Evolutionary conservation across 2,888 invertebrate species (phyloP), one percentile per base, ranked within the genome.

Genomic region (Lissonota sp.): DNA sequence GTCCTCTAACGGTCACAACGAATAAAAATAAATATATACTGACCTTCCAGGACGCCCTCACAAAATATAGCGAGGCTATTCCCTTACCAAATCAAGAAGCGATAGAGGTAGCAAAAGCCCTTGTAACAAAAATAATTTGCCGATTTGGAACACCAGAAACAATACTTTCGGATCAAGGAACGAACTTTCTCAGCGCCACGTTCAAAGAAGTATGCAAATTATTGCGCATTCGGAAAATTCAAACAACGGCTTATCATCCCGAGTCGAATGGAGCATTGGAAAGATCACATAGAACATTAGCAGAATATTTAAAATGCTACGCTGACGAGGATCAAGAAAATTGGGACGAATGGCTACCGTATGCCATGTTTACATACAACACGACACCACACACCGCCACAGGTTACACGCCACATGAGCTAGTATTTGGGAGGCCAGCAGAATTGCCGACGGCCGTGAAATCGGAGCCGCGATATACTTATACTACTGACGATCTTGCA

Each of bases 331-430:
- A 80, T 37, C 83, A 83, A 46, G 64, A 64, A 0, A 78, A 87
- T 64, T 87, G 85, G 86, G 87, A 87, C n/a, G 70, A 82, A 42
- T 83, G 79, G 63, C 1, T 87, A 5, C 84, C 76, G 4, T 83
- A 83, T 26, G 84, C 82, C 0, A 82, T 84, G 66, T 84, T 86
- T 51, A 79, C 82, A 0, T 87, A 85, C 40, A 84, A 84, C 10
- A 79, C 79, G 10, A 77, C 77, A 7, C 71, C 67, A 6, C 84
- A 87, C 42, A 79, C 70, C 2, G 71, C 74, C 8, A 77, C 77
- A 1, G 60, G 71, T 42, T 69, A 37, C 37, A 60, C 77, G 0
- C 74, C 74, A 0, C 44, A 76, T n/a, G 73, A 79, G 58, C 58
- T 79, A 10, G 8, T 78, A 4, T 80, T 64, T 7, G 79, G 80